Percentiles rank a stretch among this genome's conserved stretches.
Evolutionary conservation across 2,888 invertebrate genomes (phyloP).

Genomic region (Heliconius aoede): DNA sequence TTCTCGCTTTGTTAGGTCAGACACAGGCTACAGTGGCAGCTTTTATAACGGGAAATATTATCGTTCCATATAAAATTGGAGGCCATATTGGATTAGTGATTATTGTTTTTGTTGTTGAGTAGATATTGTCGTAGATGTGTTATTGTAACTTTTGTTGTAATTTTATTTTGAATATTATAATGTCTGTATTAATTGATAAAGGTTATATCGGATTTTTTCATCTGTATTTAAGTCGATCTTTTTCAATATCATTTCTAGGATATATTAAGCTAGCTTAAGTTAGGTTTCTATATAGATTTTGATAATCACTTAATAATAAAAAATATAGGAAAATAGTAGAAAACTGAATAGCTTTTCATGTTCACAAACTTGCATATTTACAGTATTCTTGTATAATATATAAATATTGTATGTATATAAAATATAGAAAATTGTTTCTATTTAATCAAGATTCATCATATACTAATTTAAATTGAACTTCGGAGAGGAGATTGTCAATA

Average conservation of each 20-base stretch:
- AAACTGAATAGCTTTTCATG: neutral
- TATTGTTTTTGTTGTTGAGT: neutral
- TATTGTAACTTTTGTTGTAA: neutral
- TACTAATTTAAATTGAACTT: slow-evolving; percentile 30
- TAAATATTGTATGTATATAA: neutral
- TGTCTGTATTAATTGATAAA: neutral
- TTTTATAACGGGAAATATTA: slow-evolving; percentile 9
- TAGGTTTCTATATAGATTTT: no score
- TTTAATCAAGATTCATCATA: neutral
- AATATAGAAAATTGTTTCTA: neutral
- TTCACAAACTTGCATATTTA: no score
- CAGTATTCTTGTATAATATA: no score
- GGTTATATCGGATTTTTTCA: no score
- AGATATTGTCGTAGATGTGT: neutral
- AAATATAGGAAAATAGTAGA: no score
- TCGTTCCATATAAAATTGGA: slow-evolving; percentile 3
- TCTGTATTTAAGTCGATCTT: no score
- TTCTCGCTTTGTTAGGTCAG: slow-evolving; percentile 37
- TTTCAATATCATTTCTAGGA: no score
- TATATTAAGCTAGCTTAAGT: no score
- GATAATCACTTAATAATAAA: no score
- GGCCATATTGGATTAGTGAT: neutral
- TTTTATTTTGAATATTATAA: neutral
- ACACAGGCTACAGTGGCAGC: slow-evolving; percentile 16
- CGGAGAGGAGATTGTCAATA: slow-evolving; percentile 43